Percentiles rank a stretch among this genome's conserved stretches.
Evolutionary conservation across 2,113 vertebrate species (phyloP).

Genomic region (Sinocyclocheilus anshuiensis): DNA sequence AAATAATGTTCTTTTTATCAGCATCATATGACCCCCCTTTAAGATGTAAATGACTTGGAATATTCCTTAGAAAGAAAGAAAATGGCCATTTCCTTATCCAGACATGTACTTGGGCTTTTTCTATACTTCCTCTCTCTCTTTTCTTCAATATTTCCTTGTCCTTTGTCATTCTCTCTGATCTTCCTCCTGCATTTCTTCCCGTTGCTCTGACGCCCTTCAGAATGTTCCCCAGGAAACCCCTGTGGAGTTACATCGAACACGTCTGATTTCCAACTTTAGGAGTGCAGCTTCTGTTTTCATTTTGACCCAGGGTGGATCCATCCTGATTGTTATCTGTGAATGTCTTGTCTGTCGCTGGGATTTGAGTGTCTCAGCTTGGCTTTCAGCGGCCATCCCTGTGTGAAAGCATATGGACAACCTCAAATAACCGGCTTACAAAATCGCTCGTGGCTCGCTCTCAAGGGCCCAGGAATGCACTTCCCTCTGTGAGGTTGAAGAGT

Average conservation of each 20-base stretch:
- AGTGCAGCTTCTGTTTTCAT: conserved; percentile 19
- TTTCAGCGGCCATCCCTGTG: background rate
- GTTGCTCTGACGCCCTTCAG: background rate
- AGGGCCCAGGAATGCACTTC: conserved; percentile 13
- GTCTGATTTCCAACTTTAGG: conserved; percentile 11
- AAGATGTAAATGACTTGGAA: background rate
- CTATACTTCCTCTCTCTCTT: background rate
- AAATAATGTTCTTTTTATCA: too few species aligned
- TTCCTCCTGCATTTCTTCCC: background rate
- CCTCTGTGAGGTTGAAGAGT: conserved; percentile 28
- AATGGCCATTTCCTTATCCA: background rate
- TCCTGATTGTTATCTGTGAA: conserved; percentile 26
- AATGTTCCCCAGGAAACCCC: background rate
- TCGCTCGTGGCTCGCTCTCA: conserved; percentile 21
- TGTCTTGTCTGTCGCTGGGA: background rate
- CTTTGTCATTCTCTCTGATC: conserved; percentile 4
- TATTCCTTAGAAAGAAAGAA: background rate
- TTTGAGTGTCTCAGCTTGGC: conserved; percentile 17
- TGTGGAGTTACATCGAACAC: background rate
- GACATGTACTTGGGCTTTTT: background rate
- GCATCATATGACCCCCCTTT: too few species aligned
- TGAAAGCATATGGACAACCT: conserved; percentile 25
- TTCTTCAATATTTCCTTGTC: background rate
- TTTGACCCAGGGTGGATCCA: conserved; percentile 19
- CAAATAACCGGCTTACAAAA: conserved; percentile 31